Conservation (phyloP, 2,797 vertebrate species). For the Mycteria americana region DNA sequence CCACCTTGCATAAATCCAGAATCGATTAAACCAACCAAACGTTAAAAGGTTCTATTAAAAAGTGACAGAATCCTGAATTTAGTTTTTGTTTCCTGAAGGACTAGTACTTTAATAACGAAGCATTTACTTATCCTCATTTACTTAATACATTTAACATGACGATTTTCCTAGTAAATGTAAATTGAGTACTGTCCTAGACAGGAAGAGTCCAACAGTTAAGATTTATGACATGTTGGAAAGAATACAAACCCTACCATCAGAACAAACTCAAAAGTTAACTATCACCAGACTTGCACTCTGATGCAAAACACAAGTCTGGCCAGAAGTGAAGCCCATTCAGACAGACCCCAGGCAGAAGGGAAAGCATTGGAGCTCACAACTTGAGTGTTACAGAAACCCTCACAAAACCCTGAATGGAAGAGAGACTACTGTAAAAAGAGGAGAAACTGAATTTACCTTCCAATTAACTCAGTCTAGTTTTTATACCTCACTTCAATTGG, state of each 20-base stretch:
- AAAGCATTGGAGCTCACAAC: background rate
- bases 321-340: background rate
- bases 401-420: background rate
- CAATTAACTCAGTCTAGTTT: background rate
- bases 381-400: background rate
- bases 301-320: background rate
- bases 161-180: background rate
- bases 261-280: background rate
- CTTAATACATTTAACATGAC: background rate
- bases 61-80: background rate
- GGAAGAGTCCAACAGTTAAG: background rate
- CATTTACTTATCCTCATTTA: background rate
- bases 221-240: background rate
- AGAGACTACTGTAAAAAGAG: background rate
- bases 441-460: background rate
- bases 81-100: background rate
- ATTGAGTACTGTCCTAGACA: background rate
- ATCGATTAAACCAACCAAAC: background rate
- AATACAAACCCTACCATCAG: background rate
- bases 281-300: background rate
- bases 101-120: background rate
- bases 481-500: background rate
- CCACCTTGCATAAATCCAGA: background rate
- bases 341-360: background rate
- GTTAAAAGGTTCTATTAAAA: background rate